These are phyloP conservation scores for Caloenas nicobarica DNA, from an alignment of 2,113 vertebrate species.

Conservation along the genomic window DNA sequence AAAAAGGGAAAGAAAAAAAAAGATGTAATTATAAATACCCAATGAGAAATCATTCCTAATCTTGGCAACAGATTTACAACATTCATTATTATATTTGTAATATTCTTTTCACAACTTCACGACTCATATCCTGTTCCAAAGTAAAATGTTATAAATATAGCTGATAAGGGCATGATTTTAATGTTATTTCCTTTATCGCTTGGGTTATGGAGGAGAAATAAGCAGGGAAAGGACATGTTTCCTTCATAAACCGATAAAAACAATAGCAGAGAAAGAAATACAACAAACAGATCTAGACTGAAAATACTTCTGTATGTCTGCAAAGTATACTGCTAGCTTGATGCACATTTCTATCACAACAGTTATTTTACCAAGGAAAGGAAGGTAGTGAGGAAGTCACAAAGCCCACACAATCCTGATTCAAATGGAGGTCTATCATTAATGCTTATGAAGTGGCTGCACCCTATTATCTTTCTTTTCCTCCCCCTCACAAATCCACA, in stretches of 20 bases:
- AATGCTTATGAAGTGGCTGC: background rate
- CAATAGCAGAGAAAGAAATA: background rate
- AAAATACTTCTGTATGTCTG: background rate
- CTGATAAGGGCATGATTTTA: background rate
- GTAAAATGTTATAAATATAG: constrained; percentile 35
- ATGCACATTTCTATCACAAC: background rate
- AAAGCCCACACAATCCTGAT: background rate
- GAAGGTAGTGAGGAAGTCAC: background rate
- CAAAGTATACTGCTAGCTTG: background rate
- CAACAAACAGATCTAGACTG: background rate
- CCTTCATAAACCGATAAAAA: constrained; percentile 2
- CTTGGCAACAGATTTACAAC: constrained; percentile 32
- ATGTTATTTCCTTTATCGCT: background rate
- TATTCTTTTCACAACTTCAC: background rate
- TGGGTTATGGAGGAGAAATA: background rate
- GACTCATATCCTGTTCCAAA: constrained; percentile 35
- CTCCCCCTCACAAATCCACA: background rate
- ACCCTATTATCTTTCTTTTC: background rate
- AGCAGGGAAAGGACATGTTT: background rate
- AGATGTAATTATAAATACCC: background rate
- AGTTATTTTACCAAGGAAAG: background rate
- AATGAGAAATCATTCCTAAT: background rate
- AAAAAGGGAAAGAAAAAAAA: background rate
- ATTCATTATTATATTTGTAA: constrained; percentile 30
- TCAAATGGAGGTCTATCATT: background rate